Conservation (phyloP, 2,113 vertebrate species). For the Pelecanus crispus region DNA sequence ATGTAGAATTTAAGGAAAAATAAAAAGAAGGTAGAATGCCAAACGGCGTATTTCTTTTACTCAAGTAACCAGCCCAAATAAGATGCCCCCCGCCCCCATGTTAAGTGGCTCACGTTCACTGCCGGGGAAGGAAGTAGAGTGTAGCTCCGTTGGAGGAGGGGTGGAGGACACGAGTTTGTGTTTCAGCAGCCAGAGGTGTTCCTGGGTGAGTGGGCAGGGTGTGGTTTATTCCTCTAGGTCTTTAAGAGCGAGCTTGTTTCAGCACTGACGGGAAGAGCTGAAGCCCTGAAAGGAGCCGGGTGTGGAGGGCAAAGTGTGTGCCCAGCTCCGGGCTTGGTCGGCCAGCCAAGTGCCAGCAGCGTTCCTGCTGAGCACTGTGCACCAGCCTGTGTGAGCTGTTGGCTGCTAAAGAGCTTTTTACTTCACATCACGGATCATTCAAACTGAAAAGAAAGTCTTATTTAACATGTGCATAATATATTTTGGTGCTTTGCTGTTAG, state of each 20-base stretch:
- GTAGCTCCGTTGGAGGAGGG: too few species aligned
- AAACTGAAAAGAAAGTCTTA: background rate
- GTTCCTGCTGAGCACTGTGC: background rate
- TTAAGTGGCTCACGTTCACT: background rate
- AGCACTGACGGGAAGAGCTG: too few species aligned
- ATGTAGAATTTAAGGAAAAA: background rate
- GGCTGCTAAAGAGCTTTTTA: background rate
- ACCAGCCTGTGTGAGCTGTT: background rate
- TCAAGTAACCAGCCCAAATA: background rate
- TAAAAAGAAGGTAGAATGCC: background rate
- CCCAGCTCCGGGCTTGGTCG: background rate
- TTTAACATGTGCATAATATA: background rate
- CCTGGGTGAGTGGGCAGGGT: too few species aligned
- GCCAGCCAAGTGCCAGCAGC: background rate
- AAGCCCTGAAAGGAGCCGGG: background rate
- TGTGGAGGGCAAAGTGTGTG: background rate
- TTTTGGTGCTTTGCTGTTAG: background rate
- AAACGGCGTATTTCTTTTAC: too few species aligned
- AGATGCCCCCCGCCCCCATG: too few species aligned
- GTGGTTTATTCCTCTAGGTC: background rate
- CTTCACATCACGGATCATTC: background rate
- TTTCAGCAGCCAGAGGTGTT: background rate
- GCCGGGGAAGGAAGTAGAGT: background rate
- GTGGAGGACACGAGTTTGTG: accelerated
- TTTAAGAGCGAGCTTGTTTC: background rate